phyloP scores from a whole-genome alignment of 2,888 invertebrate genomes.

The Macroteleia sp. region DNA sequence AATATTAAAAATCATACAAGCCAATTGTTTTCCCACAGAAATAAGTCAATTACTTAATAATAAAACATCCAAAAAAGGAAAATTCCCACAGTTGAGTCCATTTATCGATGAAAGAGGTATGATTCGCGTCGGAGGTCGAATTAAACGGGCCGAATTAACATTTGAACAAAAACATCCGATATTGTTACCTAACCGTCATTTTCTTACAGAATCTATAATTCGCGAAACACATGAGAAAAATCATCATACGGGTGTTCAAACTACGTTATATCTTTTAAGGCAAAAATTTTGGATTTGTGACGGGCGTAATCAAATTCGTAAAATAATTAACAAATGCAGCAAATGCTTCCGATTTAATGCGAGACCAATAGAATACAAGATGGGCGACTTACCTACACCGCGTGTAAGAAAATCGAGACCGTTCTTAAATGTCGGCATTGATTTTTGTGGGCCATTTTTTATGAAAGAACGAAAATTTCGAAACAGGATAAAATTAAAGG shows the following conservation, averaged over 20 bases:
- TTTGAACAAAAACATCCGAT: conserved; percentile 64
- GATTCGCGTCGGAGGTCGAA: conserved; percentile 27
- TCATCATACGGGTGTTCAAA: not conserved
- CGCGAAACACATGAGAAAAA: not conserved
- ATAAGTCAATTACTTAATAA: not conserved
- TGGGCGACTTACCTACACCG: not conserved
- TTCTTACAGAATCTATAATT: not conserved
- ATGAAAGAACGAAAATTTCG: not conserved
- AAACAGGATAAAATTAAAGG: not conserved
- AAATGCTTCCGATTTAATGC: not conserved
- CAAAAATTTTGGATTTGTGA: conserved; percentile 6
- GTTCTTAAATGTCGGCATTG: not conserved
- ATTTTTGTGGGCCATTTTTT: not conserved
- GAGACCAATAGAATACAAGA: not conserved
- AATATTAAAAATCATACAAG: conserved; percentile 4
- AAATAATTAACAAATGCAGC: not conserved
- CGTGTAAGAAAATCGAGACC: not conserved
- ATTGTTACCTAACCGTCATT: conserved; percentile 39
- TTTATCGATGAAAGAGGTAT: conserved; percentile 57
- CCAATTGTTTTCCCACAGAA: not conserved
- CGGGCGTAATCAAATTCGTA: not conserved
- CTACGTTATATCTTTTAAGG: not conserved
- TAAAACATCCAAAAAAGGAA: conserved; percentile 6
- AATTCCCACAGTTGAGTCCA: conserved; percentile 59
- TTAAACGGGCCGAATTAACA: conserved; percentile 54